Evolutionary conservation across 2,113 vertebrate genomes (phyloP), one percentile per base, ranked within the genome.

Genomic region (Pedetes capensis): DNA sequence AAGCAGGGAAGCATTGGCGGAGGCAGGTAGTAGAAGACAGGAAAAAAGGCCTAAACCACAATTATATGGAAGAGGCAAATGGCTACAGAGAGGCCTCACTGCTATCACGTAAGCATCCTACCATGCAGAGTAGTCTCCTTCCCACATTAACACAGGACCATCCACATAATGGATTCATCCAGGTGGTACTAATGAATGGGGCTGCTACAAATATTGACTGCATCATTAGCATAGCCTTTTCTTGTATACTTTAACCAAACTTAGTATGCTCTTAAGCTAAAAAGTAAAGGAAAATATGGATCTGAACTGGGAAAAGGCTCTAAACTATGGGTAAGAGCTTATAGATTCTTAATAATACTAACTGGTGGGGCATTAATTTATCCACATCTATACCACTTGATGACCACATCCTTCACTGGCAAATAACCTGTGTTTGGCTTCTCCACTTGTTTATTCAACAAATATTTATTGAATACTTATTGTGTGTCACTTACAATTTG

Each of bases 351-450:
- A 51, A 76, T 79, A 23, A 92, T 29, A 72, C 53, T 64, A 61
- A 71, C 25, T 53, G 44, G 55, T 64, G 63, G 23, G n/a, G 10
- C 17, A 49, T 75, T 66, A 84, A 79, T 63, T 61, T 83, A 79
- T n/a, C n/a, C 22, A 55, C 57, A 74, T 37, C 53, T 91, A 44
- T 68, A 64, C 16, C 64, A 94, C 9, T 5, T 76, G 84, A 94
- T 25, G 37, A 72, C 64, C 34, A 87, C 12, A 68, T 51, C 25
- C 6, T 79, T 68, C 32, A 47, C 2, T 71, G 72, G 74, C 75
- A 89, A 93, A 94, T 92, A 87, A 47, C 64, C 29, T 93, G 37
- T 34, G n/a, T 49, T 75, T 89, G 71, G 63, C 49, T 91, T 94
- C 63, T 88, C 53, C 61, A 78, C 37, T 71, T 81, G 59, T 91